Evolutionary conservation across 2,888 invertebrate species (phyloP).

Genomic region (Pachydiplax longipennis): DNA sequence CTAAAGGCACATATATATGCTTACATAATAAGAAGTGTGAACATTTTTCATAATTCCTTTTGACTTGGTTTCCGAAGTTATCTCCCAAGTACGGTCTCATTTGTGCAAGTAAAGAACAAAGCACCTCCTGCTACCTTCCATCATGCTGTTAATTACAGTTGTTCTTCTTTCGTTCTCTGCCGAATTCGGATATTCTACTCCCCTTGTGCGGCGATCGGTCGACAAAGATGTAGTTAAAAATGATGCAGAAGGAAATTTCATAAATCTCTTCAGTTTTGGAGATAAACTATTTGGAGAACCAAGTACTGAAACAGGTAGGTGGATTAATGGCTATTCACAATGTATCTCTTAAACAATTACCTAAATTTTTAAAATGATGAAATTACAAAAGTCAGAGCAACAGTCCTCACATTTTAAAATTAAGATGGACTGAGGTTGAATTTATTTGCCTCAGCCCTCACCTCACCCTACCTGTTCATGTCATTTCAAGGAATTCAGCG

Average conservation of each 20-base stretch:
- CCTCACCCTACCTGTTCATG: too few relatives aligned
- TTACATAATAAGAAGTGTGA: neutral
- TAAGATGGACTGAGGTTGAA: too few relatives aligned
- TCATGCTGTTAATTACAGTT: neutral
- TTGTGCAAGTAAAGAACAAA: neutral
- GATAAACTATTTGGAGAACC: constrained; percentile 23
- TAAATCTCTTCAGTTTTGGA: constrained; percentile 20
- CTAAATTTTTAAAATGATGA: too few relatives aligned
- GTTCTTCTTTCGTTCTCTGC: neutral
- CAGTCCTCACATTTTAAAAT: too few relatives aligned
- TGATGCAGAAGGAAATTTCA: neutral
- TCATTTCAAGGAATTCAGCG: too few relatives aligned
- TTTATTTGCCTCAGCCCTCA: too few relatives aligned
- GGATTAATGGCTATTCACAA: too few relatives aligned
- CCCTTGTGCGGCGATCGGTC: neutral
- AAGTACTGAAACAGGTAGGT: constrained; percentile 3
- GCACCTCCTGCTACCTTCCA: neutral
- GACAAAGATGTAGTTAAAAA: neutral
- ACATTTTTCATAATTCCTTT: neutral
- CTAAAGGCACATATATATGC: neutral
- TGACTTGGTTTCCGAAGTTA: neutral
- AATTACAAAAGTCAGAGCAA: too few relatives aligned
- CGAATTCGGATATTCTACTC: neutral
- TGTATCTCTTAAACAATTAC: too few relatives aligned
- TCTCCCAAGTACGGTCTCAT: too few relatives aligned